Evolutionary conservation across 2,888 invertebrate species (phyloP).

Genomic region (Hololepta plana): DNA sequence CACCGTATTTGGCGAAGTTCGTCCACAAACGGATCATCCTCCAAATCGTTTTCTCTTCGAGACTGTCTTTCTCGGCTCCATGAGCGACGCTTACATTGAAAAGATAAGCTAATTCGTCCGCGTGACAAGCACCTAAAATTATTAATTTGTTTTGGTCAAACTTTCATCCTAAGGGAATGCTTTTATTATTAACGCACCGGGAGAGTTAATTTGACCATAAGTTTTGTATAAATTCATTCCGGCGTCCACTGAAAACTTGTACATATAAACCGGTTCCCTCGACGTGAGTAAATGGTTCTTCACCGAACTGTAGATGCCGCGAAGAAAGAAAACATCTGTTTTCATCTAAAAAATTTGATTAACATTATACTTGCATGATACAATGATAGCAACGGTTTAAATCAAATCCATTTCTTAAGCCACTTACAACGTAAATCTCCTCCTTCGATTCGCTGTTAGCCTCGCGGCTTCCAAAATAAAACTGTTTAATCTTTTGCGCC

Average conservation of each 20-base stretch:
- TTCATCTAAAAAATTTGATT: too few relatives aligned
- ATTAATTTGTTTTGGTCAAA: too few relatives aligned
- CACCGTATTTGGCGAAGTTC: slow-evolving; percentile 8
- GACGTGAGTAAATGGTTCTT: slow-evolving; percentile 2
- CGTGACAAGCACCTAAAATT: slow-evolving; percentile 9
- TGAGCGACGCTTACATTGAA: slow-evolving; percentile 8
- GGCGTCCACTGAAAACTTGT: slow-evolving; percentile 10
- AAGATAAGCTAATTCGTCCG: slow-evolving; percentile 11
- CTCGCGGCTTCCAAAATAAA: too few relatives aligned
- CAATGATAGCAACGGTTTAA: too few relatives aligned
- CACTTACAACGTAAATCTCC: too few relatives aligned
- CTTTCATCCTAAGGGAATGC: too few relatives aligned
- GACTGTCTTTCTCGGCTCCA: slow-evolving; percentile 6
- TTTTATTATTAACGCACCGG: too few relatives aligned
- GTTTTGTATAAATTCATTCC: slow-evolving; percentile 10
- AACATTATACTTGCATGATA: too few relatives aligned
- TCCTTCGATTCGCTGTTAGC: too few relatives aligned
- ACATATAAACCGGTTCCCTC: slow-evolving; percentile 10
- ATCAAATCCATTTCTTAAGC: too few relatives aligned
- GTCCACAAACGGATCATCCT: slow-evolving; percentile 8
- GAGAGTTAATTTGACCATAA: slow-evolving; percentile 3
- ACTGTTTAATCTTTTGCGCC: too few relatives aligned
- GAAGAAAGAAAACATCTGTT: slow-evolving; percentile 2
- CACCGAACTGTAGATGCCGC: slow-evolving; percentile 4
- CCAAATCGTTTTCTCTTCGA: slow-evolving; percentile 7